Evolutionary conservation across 1,140 invertebrate species (phyloP).

Genomic region (Agraylea sexmaculata): DNA sequence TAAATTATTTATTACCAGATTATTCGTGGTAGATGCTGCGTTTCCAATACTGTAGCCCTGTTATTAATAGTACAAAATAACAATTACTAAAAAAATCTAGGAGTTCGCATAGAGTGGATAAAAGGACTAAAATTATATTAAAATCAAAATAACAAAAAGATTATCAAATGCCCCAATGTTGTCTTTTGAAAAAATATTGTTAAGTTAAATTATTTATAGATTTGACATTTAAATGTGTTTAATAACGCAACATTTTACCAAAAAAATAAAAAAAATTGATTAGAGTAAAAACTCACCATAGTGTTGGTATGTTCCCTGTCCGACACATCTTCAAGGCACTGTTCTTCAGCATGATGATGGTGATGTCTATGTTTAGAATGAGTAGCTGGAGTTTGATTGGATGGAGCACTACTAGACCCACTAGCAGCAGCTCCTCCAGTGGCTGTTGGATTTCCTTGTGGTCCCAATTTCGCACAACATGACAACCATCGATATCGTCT

Average conservation of each 20-base stretch:
- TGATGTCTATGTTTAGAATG: constrained; percentile 5
- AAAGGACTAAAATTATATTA: too few species aligned
- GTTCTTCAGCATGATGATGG: constrained; percentile 9
- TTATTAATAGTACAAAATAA: constrained; percentile 6
- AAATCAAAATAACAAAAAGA: constrained; percentile 4
- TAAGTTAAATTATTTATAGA: constrained; percentile 1
- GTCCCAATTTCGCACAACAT: constrained; percentile 28
- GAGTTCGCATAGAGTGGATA: too few species aligned
- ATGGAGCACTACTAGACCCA: constrained; percentile 26
- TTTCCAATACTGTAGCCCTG: constrained; percentile 17
- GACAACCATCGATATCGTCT: constrained; percentile 32
- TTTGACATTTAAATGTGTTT: neutral
- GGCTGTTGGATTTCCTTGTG: constrained; percentile 7
- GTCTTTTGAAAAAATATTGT: neutral
- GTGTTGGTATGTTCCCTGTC: constrained; percentile 11
- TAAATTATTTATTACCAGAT: constrained; percentile 40
- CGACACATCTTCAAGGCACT: constrained; percentile 17
- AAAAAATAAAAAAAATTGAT: neutral
- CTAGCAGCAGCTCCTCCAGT: constrained; percentile 23
- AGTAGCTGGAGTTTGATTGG: constrained; percentile 13
- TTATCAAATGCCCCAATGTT: neutral
- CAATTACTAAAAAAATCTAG: neutral
- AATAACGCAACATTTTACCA: neutral
- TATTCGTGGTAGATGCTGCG: constrained; percentile 40
- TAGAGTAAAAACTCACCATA: constrained; percentile 6